Conservation (phyloP, 2,888 invertebrate species). For the Pemphredon lugubris region DNA sequence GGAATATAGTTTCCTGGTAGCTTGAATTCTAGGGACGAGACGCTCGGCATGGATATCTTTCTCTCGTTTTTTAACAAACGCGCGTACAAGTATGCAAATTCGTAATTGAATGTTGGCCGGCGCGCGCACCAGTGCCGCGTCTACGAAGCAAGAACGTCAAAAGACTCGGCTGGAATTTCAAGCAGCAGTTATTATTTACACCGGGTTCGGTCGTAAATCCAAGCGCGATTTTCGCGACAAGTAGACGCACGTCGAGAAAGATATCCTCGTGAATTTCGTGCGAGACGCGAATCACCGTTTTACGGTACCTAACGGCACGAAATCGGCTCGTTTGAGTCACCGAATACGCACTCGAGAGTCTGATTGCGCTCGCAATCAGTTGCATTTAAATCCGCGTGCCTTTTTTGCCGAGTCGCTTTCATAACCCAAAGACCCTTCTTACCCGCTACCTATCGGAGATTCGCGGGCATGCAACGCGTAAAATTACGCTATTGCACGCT, state of each 20-base stretch:
- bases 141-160: too few relatives aligned
- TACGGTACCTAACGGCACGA: conserved; percentile 35
- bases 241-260: background rate
- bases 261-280: conserved; percentile 17
- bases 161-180: too few relatives aligned
- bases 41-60: conserved; percentile 4
- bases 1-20: too few relatives aligned
- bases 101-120: conserved; percentile 47
- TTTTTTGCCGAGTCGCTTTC: conserved; percentile 4
- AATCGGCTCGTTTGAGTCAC: conserved; percentile 46
- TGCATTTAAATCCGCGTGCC: conserved; percentile 30
- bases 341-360: conserved; percentile 32
- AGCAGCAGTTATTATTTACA: too few relatives aligned
- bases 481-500: conserved; percentile 42
- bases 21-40: too few relatives aligned
- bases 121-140: conserved; percentile 28
- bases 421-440: conserved; percentile 16
- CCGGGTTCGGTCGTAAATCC: background rate
- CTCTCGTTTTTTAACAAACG: conserved; percentile 50
- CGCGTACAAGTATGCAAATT: conserved; percentile 50
- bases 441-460: conserved; percentile 6
- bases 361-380: conserved; percentile 50
- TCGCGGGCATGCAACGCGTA: conserved; percentile 23
- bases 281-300: conserved; percentile 18
- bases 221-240: background rate